Percentiles rank a stretch among this genome's conserved stretches.
Evolutionary conservation across 2,888 invertebrate species (phyloP).

Genomic region (Willowsia nigromaculata): DNA sequence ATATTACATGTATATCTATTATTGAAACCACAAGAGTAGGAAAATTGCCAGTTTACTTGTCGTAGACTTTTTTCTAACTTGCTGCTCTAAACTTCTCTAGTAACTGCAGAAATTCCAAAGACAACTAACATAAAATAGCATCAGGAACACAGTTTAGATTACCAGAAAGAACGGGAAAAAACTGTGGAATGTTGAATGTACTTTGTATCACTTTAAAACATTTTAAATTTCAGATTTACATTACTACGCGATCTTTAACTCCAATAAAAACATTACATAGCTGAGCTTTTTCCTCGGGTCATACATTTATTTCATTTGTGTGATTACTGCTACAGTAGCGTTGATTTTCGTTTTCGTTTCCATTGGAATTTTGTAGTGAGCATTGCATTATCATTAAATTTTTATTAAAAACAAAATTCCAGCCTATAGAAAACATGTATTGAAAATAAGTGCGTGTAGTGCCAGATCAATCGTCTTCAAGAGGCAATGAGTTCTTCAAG

Average conservation of each 20-base stretch:
- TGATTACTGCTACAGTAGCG: background rate
- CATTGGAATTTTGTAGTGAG: background rate
- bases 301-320: background rate
- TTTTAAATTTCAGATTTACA: conserved; percentile 47
- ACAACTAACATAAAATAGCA: conserved; percentile 43
- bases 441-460: background rate
- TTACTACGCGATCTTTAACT: conserved; percentile 52
- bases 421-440: background rate
- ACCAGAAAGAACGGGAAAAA: conserved; percentile 12
- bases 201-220: conserved; percentile 34
- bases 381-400: background rate
- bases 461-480: background rate
- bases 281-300: conserved; percentile 19
- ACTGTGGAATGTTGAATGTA: conserved; percentile 55
- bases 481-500: background rate
- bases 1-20: conserved; percentile 55
- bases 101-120: conserved; percentile 46
- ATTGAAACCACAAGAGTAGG: conserved; percentile 59
- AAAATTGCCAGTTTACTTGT: conserved; percentile 66
- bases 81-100: background rate
- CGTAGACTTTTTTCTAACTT: conserved; percentile 32
- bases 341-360: conserved; percentile 12
- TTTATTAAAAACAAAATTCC: conserved; percentile 24
- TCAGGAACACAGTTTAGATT: background rate
- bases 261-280: conserved; percentile 43